A percentile compares a stretch with the other conserved stretches of the same genome.
These are phyloP conservation scores for Lochmaea capreae DNA, from an alignment of 2,888 invertebrate genomes.

Conservation along the genomic window DNA sequence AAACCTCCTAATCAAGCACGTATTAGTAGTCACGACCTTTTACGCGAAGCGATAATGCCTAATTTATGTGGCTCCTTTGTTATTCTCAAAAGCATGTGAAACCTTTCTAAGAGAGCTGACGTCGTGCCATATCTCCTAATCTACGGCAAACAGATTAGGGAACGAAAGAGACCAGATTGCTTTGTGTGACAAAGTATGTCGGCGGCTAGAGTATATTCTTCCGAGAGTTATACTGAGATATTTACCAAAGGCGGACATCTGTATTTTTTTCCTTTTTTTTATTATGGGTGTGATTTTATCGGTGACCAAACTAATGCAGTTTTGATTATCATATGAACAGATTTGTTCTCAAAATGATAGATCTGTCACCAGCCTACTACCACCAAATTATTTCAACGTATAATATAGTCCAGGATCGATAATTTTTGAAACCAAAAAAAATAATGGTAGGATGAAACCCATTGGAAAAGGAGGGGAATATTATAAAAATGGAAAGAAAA, in stretches of 20 bases:
- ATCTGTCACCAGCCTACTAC: too few relatives aligned
- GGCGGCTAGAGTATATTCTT: slow-evolving; percentile 33
- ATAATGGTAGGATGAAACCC: too few relatives aligned
- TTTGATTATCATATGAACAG: too few relatives aligned
- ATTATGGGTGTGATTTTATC: too few relatives aligned
- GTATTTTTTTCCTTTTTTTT: not conserved
- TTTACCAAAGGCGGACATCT: slow-evolving; percentile 7
- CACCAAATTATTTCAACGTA: too few relatives aligned
- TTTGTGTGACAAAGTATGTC: slow-evolving; percentile 42
- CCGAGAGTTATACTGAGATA: slow-evolving; percentile 14
- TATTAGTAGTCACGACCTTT: slow-evolving; percentile 52
- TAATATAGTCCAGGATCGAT: too few relatives aligned
- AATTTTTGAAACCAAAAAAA: too few relatives aligned
- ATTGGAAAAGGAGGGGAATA: too few relatives aligned
- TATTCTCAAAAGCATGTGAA: slow-evolving; percentile 57
- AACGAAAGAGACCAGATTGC: slow-evolving; percentile 37
- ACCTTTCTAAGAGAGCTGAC: slow-evolving; percentile 55
- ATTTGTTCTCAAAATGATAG: too few relatives aligned
- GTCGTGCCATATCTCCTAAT: slow-evolving; percentile 63
- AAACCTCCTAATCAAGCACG: slow-evolving; percentile 44
- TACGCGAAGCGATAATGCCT: slow-evolving; percentile 54
- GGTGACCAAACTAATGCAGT: too few relatives aligned
- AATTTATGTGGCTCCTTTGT: slow-evolving; percentile 58
- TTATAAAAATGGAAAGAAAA: too few relatives aligned
- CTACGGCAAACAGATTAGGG: slow-evolving; percentile 56